Conservation (phyloP, 2,113 vertebrate species). For the Ochotona curzoniae region DNA sequence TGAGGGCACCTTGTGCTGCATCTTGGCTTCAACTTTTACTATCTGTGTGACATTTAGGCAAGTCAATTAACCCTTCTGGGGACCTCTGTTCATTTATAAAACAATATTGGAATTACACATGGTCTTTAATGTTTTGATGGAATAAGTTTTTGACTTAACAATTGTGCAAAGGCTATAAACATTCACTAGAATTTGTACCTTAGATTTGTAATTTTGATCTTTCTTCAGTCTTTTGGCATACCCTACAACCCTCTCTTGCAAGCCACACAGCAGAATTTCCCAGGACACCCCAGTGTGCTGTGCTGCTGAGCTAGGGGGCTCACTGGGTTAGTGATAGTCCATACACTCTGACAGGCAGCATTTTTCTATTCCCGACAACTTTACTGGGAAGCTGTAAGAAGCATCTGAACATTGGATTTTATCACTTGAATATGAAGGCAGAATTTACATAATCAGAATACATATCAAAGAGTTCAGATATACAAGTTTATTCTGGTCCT, state of each 20-base stretch:
- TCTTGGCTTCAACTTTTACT: neutral
- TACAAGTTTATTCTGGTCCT: neutral
- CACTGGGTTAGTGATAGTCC: neutral
- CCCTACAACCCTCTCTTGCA: no score
- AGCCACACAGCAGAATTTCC: no score
- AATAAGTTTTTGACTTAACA: no score
- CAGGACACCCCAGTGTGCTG: neutral
- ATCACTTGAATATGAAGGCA: constrained; percentile 13
- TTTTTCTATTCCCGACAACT: neutral
- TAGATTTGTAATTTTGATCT: no score
- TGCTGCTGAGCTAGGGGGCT: neutral
- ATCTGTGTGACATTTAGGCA: neutral
- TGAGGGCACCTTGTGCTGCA: neutral
- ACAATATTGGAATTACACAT: neutral
- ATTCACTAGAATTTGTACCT: no score
- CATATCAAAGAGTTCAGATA: neutral
- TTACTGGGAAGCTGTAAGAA: neutral
- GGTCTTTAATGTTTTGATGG: no score
- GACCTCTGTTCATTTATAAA: neutral
- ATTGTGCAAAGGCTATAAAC: no score
- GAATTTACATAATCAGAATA: constrained; percentile 32
- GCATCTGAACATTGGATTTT: neutral
- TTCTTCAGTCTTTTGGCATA: no score
- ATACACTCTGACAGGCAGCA: neutral
- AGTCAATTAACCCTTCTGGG: neutral